Evolutionary conservation across 2,113 vertebrate genomes (phyloP), one percentile per base, ranked within the genome.

Genomic region (Chionis minor): DNA sequence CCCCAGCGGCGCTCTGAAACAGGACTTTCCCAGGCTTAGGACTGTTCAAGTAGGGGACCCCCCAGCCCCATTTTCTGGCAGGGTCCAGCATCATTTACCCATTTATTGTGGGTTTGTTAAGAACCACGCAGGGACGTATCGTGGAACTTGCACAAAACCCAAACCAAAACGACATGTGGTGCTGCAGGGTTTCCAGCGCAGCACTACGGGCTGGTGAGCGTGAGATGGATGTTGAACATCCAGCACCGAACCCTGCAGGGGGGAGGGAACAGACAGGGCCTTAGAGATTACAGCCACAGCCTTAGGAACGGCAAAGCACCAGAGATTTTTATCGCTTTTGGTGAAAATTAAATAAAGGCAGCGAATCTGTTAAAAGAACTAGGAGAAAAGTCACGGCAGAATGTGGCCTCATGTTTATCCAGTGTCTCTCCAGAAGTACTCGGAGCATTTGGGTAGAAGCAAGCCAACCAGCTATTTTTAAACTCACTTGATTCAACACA

Each of bases 391-490:
- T 45, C 73, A 33, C 9, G 58, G 93, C 92, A 91, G 74, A 86
- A n/a, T 73, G 90, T 80, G 63, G 86, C 86, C 96, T 73, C 74
- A 52, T 72, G 71, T 87, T 95, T 92, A 92, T 69, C 58, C 58
- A 44, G 18, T 45, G 81, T 81, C 86, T 62, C 88, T 62, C 54
- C 72, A 80, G 91, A 81, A 90, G 84, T 40, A 78, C 69, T 84
- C 6, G 10, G 81, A 95, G 88, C 38, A 71, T 35, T 90, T 78
- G 85, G 54, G 69, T 69, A 45, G 67, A 81, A 93, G 65, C 47
- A 77, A 85, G 65, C 63, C 78, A 77, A 52, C 4, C 71, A 51
- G 27, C 70, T 92, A 95, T 95, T 92, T 92, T 96, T 96, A 94
- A 94, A 79, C 44, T 86, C 44, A 10, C 49, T 95, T 86, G 81